These are phyloP conservation scores for Ferrisia virgata DNA, from an alignment of 2,888 invertebrate genomes.

Conservation along the genomic window DNA sequence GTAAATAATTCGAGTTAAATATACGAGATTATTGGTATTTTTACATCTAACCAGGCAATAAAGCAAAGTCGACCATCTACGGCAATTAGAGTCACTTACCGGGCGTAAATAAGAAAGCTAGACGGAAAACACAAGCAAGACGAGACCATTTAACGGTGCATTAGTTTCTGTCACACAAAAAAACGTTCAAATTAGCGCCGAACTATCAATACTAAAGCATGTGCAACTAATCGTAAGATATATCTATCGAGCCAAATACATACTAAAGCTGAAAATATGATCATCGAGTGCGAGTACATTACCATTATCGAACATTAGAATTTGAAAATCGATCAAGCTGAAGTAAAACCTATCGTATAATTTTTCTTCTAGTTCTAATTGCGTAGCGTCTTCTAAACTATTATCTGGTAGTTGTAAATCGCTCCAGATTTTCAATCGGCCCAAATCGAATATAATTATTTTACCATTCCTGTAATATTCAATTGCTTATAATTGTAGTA, in stretches of 20 bases:
- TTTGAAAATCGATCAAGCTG: constrained; percentile 67
- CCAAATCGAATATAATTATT: constrained; percentile 69
- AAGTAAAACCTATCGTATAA: constrained; percentile 73
- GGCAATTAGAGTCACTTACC: neutral
- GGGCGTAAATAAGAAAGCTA: neutral
- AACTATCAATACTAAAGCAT: neutral
- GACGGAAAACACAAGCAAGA: constrained; percentile 1
- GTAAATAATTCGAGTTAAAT: neutral
- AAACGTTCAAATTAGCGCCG: neutral
- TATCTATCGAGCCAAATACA: neutral
- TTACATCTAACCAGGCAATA: neutral
- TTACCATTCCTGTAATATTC: constrained; percentile 61
- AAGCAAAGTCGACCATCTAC: neutral
- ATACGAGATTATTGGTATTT: neutral
- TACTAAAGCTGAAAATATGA: neutral
- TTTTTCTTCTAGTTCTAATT: constrained; percentile 77
- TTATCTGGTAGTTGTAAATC: constrained; percentile 69
- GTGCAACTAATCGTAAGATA: neutral
- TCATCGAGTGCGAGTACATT: neutral
- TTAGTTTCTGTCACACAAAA: neutral
- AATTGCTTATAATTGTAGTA: too few relatives aligned
- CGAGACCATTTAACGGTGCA: constrained; percentile 13
- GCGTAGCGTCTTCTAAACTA: constrained; percentile 70
- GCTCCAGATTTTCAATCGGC: constrained; percentile 66
- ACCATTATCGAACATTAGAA: constrained; percentile 52